Evolutionary conservation across 2,888 invertebrate genomes (phyloP).

Genomic region (Andrena marginata): DNA sequence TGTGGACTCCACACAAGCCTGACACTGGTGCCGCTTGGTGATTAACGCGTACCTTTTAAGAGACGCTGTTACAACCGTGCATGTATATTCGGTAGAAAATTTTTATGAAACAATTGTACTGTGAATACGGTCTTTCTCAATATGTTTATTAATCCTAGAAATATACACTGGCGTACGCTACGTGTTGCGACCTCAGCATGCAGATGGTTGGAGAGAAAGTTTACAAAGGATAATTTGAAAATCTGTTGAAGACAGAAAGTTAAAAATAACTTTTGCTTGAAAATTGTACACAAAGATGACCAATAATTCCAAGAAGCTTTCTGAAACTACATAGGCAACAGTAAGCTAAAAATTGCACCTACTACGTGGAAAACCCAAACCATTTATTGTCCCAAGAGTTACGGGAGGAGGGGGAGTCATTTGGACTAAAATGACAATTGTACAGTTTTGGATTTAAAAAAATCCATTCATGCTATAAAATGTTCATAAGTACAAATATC

Average conservation of each 20-base stretch:
- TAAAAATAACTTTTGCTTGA: too few species aligned
- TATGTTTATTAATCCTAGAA: background rate
- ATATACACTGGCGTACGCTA: background rate
- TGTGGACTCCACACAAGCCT: background rate
- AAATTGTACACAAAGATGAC: too few species aligned
- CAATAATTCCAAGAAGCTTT: background rate
- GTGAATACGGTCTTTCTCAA: background rate
- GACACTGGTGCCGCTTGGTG: background rate
- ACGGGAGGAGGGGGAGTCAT: background rate
- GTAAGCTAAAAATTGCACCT: background rate
- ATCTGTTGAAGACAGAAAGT: too few species aligned
- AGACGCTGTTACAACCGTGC: background rate
- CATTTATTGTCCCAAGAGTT: background rate
- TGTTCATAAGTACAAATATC: background rate
- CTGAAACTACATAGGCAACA: background rate
- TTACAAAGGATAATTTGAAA: too few species aligned
- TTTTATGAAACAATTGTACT: background rate
- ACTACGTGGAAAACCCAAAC: background rate
- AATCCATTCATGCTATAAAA: background rate
- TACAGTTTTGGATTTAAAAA: background rate
- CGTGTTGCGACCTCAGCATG: too few species aligned
- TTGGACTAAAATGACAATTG: background rate
- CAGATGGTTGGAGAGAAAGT: too few species aligned
- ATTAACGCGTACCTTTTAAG: constrained; percentile 11
- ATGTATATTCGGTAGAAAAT: background rate